Base-by-base conservation (phyloP, 1,140 invertebrate genomes). In the Lepidurus arcticus region DNA sequence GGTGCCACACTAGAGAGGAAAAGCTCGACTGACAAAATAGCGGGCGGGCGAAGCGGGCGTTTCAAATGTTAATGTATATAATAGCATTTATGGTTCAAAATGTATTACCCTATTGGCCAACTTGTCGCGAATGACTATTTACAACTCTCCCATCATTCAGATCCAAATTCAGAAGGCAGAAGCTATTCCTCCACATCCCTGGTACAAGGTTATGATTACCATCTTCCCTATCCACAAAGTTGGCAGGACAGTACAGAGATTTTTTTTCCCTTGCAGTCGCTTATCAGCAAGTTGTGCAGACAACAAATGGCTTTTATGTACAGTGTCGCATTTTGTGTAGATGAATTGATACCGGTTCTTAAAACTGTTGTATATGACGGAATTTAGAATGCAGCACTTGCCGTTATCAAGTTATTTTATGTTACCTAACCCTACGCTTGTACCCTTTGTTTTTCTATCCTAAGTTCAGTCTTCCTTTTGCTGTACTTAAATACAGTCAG, bases 281-380 rank as follows among this genome's bases (percentile, higher is more conserved):
- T 44, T 11, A 75, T 75, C 42, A 42, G 44, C 10, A 26, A 75
- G 34, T 42, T 75, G 74, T 42, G 74, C 74, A 75, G 13, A 8
- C 42, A 42, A 21, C 42, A 43, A 75, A 42, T 21, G 1, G 74
- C 74, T 43, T 44, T 75, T n/a, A 44, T 42, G 13, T 24, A 75
- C 16, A 43, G 21, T 16, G 21, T 44, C 8, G 44, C n/a, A 34
- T 75, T 75, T 75, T 24, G n/a, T 21, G 74, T 1, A 16, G 16
- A 34, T 0, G 74, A 42, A 42, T 43, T 75, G 9, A 85, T 83
- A 47, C 83, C 82, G 42, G 78, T 82, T 80, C 82, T 78, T 24
- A 24, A 24, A 24, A 24, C 24, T 24, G 24, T 24, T 24, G 24
- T 24, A 24, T 24, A 24, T 24, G 24, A 24, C 24, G 24, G 24